Percentiles rank a stretch among this genome's conserved stretches.
These are phyloP conservation scores for Brachionus manjavacas DNA, from an alignment of 1,140 invertebrate genomes.

Conservation along the genomic window DNA sequence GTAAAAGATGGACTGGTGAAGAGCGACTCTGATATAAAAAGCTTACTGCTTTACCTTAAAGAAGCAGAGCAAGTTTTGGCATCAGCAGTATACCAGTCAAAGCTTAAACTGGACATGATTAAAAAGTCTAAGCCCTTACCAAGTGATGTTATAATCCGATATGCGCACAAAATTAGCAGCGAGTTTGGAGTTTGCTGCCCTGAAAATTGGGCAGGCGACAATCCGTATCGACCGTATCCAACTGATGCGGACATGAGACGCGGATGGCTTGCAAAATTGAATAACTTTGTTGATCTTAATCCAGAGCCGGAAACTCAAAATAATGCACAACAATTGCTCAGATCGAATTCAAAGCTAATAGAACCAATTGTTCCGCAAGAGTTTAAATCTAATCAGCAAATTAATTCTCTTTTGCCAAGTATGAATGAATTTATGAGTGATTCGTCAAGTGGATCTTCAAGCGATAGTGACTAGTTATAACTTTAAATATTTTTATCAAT, in stretches of 20 bases:
- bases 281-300: neutral
- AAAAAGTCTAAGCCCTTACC: neutral
- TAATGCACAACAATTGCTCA: neutral
- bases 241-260: slow-evolving; percentile 31
- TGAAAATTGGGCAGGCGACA: slow-evolving; percentile 24
- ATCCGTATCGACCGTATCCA: slow-evolving; percentile 29
- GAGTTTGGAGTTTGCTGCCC: slow-evolving; percentile 1
- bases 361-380: slow-evolving; percentile 36
- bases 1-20: neutral
- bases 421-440: slow-evolving; percentile 32
- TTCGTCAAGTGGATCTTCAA: slow-evolving; percentile 16
- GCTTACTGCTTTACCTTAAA: slow-evolving; percentile 22
- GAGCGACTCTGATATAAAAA: slow-evolving; percentile 24
- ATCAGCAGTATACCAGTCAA: slow-evolving; percentile 38
- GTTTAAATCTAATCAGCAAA: neutral
- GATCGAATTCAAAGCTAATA: slow-evolving; percentile 27
- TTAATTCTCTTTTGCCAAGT: neutral
- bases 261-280: slow-evolving; percentile 19
- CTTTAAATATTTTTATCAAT: neutral
- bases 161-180: slow-evolving; percentile 26
- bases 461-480: neutral
- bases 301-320: neutral
- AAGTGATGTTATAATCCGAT: slow-evolving; percentile 7
- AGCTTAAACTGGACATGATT: slow-evolving; percentile 21
- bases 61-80: slow-evolving; percentile 32